A percentile compares a stretch with the other conserved stretches of the same genome.
These are phyloP conservation scores for Cheracebus regulus DNA, from an alignment of 2,797 vertebrate species.

Conservation along the genomic window DNA sequence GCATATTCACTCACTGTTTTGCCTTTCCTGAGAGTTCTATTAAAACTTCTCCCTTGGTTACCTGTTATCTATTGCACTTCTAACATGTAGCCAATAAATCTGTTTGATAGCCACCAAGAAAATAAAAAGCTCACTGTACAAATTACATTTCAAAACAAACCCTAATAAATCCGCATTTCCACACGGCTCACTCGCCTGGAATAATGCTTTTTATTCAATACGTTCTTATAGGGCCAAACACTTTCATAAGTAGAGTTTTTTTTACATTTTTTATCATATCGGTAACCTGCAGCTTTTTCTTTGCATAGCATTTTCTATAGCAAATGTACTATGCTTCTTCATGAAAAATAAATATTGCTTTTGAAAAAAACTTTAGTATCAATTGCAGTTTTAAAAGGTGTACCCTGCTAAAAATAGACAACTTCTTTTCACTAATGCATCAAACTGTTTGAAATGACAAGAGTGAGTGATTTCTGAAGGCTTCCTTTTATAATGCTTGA, in stretches of 20 bases:
- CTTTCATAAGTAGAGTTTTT: conserved; percentile 75
- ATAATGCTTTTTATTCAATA: conserved; percentile 65
- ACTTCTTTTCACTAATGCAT: neutral
- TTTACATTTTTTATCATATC: conserved; percentile 68
- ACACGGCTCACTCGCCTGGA: conserved; percentile 42
- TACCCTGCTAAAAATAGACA: neutral
- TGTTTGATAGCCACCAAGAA: conserved; percentile 58
- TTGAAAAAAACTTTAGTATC: conserved; percentile 77
- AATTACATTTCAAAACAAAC: conserved; percentile 69
- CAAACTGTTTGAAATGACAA: neutral
- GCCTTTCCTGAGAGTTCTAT: conserved; percentile 53
- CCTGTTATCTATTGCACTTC: conserved; percentile 56
- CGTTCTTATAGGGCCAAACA: conserved; percentile 70
- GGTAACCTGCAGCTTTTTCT: conserved; percentile 76
- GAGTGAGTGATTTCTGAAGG: neutral
- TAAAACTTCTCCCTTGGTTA: conserved; percentile 65
- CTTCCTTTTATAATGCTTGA: neutral
- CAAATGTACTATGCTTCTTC: conserved; percentile 70
- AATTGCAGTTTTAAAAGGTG: neutral
- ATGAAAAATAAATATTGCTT: conserved; percentile 85
- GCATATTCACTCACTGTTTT: conserved; percentile 5
- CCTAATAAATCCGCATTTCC: conserved; percentile 66
- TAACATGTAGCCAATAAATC: conserved; percentile 44
- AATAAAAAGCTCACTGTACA: conserved; percentile 67
- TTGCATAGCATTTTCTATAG: conserved; percentile 64